These are phyloP conservation scores for Guaruba guarouba DNA, from an alignment of 2,113 vertebrate genomes.

Conservation along the genomic window DNA sequence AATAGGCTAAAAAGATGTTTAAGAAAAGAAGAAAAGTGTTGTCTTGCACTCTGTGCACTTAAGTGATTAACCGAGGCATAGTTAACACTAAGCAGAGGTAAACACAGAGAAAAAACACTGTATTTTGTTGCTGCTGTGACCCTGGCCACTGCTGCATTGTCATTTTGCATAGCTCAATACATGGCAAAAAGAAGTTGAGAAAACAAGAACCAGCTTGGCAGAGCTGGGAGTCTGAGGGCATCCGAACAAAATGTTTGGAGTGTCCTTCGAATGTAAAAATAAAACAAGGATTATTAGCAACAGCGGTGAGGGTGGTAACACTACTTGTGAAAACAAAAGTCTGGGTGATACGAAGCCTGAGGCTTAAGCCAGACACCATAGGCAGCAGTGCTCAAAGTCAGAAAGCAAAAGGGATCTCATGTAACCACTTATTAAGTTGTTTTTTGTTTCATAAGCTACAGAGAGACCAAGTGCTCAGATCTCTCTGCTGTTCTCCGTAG, in stretches of 20 bases:
- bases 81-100: conserved; percentile 66
- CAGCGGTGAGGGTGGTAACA: conserved; percentile 44
- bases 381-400: conserved; percentile 68
- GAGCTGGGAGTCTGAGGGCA: background rate
- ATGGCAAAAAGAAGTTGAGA: conserved; percentile 27
- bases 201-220: conserved; percentile 22
- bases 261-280: conserved; percentile 64
- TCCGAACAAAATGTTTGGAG: conserved; percentile 8
- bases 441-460: conserved; percentile 46
- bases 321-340: conserved; percentile 79
- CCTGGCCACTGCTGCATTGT: background rate
- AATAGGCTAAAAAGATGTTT: conserved; percentile 48
- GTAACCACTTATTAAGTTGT: conserved; percentile 62
- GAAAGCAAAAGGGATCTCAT: conserved; percentile 71
- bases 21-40: conserved; percentile 37
- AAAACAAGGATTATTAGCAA: conserved; percentile 63
- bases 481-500: conserved; percentile 15
- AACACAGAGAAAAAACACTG: background rate
- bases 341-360: conserved; percentile 67
- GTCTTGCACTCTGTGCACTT: conserved; percentile 42
- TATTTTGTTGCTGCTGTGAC: background rate
- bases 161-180: conserved; percentile 25
- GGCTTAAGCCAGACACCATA: conserved; percentile 66
- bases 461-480: conserved; percentile 43
- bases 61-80: conserved; percentile 31